A percentile compares a stretch with the other conserved stretches of the same genome.
These are phyloP conservation scores for Lonchura striata DNA, from an alignment of 2,113 vertebrate species.

Conservation along the genomic window DNA sequence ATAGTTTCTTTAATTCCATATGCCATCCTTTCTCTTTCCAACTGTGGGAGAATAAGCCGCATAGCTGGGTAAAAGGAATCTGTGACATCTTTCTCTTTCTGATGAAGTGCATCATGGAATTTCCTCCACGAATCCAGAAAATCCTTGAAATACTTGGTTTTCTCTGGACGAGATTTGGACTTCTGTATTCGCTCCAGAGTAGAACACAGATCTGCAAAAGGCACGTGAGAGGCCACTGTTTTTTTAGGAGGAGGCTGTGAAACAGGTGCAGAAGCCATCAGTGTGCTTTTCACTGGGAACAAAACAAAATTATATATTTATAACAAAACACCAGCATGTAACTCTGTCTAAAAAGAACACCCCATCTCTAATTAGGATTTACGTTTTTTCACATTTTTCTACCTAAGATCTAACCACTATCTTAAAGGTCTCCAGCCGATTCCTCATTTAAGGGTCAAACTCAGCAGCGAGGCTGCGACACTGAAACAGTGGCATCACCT, in stretches of 20 bases:
- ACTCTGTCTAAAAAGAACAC: not conserved
- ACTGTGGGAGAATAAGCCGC: constrained; percentile 90
- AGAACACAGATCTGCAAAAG: constrained; percentile 88
- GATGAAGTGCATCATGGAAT: constrained; percentile 90
- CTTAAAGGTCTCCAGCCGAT: not conserved
- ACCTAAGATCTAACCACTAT: not conserved
- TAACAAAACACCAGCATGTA: rapidly evolving
- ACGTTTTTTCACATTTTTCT: not conserved
- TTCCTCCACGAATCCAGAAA: constrained; percentile 93
- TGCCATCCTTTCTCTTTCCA: constrained; percentile 93
- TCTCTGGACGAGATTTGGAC: constrained; percentile 84
- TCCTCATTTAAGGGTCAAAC: rapidly evolving
- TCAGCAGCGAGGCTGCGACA: not conserved
- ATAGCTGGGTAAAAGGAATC: constrained; percentile 97
- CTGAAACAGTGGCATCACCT: rapidly evolving
- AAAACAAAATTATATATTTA: not conserved
- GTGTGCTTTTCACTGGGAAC: not conserved
- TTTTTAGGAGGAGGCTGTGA: constrained; percentile 16
- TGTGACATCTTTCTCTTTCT: constrained; percentile 77
- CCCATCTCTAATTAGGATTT: not conserved
- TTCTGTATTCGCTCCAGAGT: constrained; percentile 91
- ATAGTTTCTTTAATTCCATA: constrained; percentile 98
- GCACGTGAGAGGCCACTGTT: constrained; percentile 86
- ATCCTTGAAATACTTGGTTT: constrained; percentile 81
- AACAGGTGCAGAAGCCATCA: constrained; percentile 66